Evolutionary conservation across 2,797 vertebrate genomes (phyloP).

Genomic region (Erithacus rubecula): DNA sequence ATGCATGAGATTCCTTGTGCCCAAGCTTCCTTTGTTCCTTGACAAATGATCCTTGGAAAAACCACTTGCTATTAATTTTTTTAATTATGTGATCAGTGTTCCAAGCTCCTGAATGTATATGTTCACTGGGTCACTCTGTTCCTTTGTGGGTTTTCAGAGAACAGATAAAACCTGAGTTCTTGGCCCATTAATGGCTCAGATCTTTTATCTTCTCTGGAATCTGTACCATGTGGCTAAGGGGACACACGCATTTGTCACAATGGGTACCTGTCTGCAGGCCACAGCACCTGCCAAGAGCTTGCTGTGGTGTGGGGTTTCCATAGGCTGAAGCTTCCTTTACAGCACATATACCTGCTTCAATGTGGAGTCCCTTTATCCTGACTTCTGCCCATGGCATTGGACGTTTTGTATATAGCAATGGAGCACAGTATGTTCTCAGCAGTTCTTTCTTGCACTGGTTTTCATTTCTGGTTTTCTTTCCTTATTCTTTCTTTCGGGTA

Average conservation of each 20-base stretch:
- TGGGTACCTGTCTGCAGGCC: background rate
- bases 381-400: background rate
- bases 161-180: background rate
- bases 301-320: background rate
- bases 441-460: background rate
- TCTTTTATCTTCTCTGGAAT: background rate
- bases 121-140: background rate
- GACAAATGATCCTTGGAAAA: background rate
- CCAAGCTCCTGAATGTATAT: background rate
- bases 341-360: background rate
- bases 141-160: background rate
- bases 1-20: background rate
- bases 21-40: background rate
- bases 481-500: background rate
- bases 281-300: background rate
- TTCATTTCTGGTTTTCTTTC: background rate
- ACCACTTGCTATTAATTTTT: background rate
- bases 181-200: background rate
- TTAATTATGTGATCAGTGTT: background rate
- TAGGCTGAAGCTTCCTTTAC: background rate
- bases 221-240: background rate
- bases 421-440: background rate
- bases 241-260: background rate
- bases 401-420: fast-evolving
- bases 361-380: background rate